Percentiles rank a stretch among this genome's conserved stretches.
Evolutionary conservation across 2,113 vertebrate genomes (phyloP).

Genomic region (Hystrix brachyura): DNA sequence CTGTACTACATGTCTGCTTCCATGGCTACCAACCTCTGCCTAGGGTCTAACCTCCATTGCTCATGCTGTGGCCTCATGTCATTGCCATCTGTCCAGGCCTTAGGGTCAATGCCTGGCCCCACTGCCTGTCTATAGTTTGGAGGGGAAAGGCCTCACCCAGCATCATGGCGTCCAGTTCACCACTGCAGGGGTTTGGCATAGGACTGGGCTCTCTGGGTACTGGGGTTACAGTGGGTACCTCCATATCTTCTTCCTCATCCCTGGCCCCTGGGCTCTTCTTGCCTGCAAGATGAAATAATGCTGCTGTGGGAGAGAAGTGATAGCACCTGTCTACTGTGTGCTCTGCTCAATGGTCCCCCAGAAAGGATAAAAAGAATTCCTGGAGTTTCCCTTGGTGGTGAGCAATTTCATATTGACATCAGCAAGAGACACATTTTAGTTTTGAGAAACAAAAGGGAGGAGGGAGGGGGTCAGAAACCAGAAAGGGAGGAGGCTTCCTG

Average conservation of each 20-base stretch:
- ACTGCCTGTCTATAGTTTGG: neutral
- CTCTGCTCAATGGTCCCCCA: neutral
- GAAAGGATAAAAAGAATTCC: neutral
- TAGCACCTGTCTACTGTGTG: neutral
- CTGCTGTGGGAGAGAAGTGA: neutral
- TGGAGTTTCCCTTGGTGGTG: neutral
- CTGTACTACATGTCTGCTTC: neutral
- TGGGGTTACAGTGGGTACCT: constrained; percentile 33
- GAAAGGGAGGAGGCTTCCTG: neutral
- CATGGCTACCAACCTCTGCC: neutral
- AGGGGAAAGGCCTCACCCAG: constrained; percentile 87
- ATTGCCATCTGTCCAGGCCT: constrained; percentile 40
- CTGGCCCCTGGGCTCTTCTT: constrained; percentile 61
- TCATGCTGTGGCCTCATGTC: neutral
- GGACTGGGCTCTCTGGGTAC: constrained; percentile 68
- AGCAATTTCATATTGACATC: neutral
- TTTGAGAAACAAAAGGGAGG: neutral
- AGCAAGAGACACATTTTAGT: neutral
- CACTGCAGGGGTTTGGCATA: constrained; percentile 92
- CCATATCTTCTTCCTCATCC: constrained; percentile 53
- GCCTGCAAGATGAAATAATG: constrained; percentile 64
- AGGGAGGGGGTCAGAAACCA: neutral
- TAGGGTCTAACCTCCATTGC: neutral
- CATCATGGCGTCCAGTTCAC: constrained; percentile 92
- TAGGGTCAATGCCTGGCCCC: neutral